These are phyloP conservation scores for Saxidomus purpurata DNA, from an alignment of 1,140 invertebrate genomes.

Conservation along the genomic window DNA sequence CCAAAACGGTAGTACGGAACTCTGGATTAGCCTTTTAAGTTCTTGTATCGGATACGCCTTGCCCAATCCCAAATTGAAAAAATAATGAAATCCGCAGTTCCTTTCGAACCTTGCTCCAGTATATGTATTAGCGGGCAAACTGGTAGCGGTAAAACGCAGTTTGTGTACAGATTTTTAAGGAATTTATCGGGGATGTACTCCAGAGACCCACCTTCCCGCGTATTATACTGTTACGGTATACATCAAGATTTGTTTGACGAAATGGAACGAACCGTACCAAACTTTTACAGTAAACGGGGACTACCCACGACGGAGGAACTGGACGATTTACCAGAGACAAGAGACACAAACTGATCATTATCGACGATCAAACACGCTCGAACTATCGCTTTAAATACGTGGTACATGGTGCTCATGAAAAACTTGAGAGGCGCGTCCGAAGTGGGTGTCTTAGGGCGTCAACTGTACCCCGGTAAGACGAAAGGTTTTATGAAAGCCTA, in stretches of 20 bases:
- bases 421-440: conserved; percentile 6
- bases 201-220: not conserved
- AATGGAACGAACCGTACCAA: not conserved
- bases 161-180: not conserved
- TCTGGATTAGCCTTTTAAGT: conserved; percentile 7
- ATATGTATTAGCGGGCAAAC: conserved; percentile 14
- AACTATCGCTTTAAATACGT: conserved; percentile 28
- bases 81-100: conserved; percentile 1
- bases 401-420: conserved; percentile 23
- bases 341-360: not conserved
- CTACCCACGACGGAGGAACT: not conserved
- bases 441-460: not conserved
- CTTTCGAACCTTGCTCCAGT: conserved; percentile 31
- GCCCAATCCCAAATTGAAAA: conserved; percentile 12
- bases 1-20: conserved; percentile 17
- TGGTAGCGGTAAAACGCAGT: conserved; percentile 27
- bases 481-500: conserved; percentile 29
- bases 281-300: conserved; percentile 4
- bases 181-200: not conserved
- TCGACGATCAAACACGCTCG: not conserved
- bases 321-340: conserved; percentile 1
- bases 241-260: conserved; percentile 13
- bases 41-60: conserved; percentile 15
- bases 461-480: conserved; percentile 6
- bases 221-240: conserved; percentile 31